Evolutionary conservation across 30 jellyfish, hydroid and myxozoan species (phyloP), one percentile per base, ranked within the genome.

Genomic region (Sanderia malayensis): DNA sequence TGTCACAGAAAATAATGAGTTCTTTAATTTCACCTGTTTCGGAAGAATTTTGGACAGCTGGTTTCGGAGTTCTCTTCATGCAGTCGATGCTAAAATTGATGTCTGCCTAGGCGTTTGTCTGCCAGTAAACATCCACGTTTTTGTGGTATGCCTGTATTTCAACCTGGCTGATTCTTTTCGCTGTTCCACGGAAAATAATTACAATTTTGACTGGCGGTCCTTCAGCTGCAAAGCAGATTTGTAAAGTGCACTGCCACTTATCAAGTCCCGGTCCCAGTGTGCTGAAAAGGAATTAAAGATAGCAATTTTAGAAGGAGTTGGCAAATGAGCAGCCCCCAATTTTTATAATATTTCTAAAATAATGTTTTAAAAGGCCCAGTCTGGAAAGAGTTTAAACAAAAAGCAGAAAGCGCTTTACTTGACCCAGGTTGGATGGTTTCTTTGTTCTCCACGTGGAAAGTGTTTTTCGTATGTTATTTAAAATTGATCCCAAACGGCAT

Each of bases 211-310:
- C 89, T 31, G 73, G 30, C 44, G 44, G 27, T 30, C 85, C 72
- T 28, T 53, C 83, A 52, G 94, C 92, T 0, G 73, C 27, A 23
- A 70, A 37, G 47, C 66, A 72, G 57, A 60, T 61, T 61, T 82
- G 94, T 62, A 82, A 41, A 8, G 83, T 73, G 55, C 94, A 57
- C 61, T 72, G 74, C 60, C 83, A 82, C 76, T 73, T 72, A 15
- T 73, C 87, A 19, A 71, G 67, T 24, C 94, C 91, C 13, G 85
- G 47, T 32, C 86, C 94, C 0, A 46, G 80, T 1, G 46, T 59
- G 59, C 77, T 41, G 55, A 41, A 41, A 41, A 41, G 11, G 55
- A 57, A 41, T 15, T 41, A 6, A 41, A 41, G 15, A 41, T 6
- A 41, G 15, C 8, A 8, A 41, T 8, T 41, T 8, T 6, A 41